Evolutionary conservation across 2,113 vertebrate species (phyloP).

Genomic region (Amazona guildingii): DNA sequence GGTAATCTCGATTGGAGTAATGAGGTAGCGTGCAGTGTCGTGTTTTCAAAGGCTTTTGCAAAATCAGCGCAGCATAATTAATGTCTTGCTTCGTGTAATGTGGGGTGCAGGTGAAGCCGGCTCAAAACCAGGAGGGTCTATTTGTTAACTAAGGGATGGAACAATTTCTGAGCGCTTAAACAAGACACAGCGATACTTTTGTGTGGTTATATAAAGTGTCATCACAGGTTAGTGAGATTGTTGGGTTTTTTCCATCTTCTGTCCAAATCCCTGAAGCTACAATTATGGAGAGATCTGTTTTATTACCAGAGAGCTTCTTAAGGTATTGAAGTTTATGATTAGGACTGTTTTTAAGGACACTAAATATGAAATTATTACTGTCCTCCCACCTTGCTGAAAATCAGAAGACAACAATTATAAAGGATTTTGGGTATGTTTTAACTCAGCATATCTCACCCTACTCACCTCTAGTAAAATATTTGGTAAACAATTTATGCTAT

Average conservation of each 20-base stretch:
- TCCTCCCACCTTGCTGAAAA: neutral
- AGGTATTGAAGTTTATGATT: neutral
- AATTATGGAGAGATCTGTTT: neutral
- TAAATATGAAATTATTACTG: neutral
- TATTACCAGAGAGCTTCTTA: neutral
- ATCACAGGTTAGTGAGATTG: neutral
- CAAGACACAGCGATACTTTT: neutral
- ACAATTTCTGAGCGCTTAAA: neutral
- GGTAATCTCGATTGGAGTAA: too few relatives aligned
- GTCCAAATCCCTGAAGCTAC: neutral
- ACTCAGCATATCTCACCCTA: accelerated
- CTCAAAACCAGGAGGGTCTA: neutral
- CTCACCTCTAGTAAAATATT: neutral
- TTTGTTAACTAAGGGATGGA: neutral
- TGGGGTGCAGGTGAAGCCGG: neutral
- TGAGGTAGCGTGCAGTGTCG: accelerated
- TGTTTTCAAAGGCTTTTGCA: neutral
- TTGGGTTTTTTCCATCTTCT: neutral
- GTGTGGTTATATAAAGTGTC: constrained; percentile 32
- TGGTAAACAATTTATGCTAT: neutral
- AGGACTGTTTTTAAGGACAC: neutral
- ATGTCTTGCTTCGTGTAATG: accelerated
- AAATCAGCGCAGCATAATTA: accelerated
- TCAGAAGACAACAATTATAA: neutral
- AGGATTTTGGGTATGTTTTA: neutral